phyloP scores from a whole-genome alignment of 92 coral and sea anemone species.

The Porites evermanni region DNA sequence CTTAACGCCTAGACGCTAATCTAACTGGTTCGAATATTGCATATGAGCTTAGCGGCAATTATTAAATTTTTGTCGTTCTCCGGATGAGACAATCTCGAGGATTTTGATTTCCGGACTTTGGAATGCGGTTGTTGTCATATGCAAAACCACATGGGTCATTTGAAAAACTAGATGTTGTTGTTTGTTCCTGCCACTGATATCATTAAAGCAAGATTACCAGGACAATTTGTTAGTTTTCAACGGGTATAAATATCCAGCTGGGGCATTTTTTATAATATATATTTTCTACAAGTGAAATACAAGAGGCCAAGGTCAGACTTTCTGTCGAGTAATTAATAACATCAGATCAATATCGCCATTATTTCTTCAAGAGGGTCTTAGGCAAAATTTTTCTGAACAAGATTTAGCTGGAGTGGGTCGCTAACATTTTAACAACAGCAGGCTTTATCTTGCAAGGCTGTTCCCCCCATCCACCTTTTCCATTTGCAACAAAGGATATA shows the following conservation, averaged over 20 bases:
- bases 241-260: background rate
- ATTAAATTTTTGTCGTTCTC: constrained; percentile 12
- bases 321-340: constrained; percentile 3
- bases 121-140: constrained; percentile 16
- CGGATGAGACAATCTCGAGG: constrained; percentile 15
- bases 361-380: too few species aligned
- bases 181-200: background rate
- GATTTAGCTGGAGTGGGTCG: too few species aligned
- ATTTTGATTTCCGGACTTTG: constrained; percentile 38
- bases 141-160: background rate
- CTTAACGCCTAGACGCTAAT: background rate
- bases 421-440: too few species aligned
- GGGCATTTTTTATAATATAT: background rate
- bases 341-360: too few species aligned
- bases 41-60: background rate
- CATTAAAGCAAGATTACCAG: background rate
- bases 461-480: too few species aligned
- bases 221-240: background rate
- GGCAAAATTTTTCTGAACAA: too few species aligned
- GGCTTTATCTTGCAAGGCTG: too few species aligned
- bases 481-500: too few species aligned
- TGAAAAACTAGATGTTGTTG: background rate
- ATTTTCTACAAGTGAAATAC: background rate
- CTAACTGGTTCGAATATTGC: background rate
- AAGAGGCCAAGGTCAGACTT: constrained; percentile 35